Evolutionary conservation across 2,113 vertebrate species (phyloP), one percentile per base, ranked within the genome.

Genomic region (Marmota flaviventris): DNA sequence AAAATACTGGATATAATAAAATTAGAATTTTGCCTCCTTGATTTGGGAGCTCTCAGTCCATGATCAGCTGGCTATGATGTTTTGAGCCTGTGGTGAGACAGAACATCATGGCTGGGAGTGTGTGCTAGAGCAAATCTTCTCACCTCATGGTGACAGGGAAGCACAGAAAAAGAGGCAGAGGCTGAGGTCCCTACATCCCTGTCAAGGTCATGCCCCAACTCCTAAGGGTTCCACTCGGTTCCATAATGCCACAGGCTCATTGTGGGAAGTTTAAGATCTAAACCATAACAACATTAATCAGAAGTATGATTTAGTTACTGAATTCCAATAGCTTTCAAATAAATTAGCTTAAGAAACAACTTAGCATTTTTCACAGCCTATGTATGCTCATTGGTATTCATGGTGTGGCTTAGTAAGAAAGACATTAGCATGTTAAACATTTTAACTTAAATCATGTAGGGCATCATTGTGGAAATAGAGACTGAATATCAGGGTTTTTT

Each of bases 241-340:
- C 61, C 61, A 25, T 27, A 63, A 18, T 63, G 24, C 24, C 14
- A 70, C 34, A n/a, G 67, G 12, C 14, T 12, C 14, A 16, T 70
- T 34, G 14, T 5, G 67, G 17, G 67, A 70, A 5, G 14, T 70
- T 34, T n/a, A 70, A 70, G 16, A n/a, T 17, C 34, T 24, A 70
- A 70, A 70, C 6, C 5, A n/a, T 8, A n/a, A 8, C 16, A 18
- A 10, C 18, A 5, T 79, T 95, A 89, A 67, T 88, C 32, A 84
- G 14, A 82, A 51, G 10, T 75, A 4, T 18, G 69, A 8, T 58
- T 72, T 67, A 92, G 4, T 94, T 82, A 37, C 14, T 90, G 39
- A 86, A 86, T 82, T 85, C 24, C 70, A 24, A 70, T 53, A 90
- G 24, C 8, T 20, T 9, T 93, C 82, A 95, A 83, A 93, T 39